These are phyloP conservation scores for Trichogramma pretiosum DNA, from an alignment of 1,140 invertebrate genomes.

Conservation along the genomic window DNA sequence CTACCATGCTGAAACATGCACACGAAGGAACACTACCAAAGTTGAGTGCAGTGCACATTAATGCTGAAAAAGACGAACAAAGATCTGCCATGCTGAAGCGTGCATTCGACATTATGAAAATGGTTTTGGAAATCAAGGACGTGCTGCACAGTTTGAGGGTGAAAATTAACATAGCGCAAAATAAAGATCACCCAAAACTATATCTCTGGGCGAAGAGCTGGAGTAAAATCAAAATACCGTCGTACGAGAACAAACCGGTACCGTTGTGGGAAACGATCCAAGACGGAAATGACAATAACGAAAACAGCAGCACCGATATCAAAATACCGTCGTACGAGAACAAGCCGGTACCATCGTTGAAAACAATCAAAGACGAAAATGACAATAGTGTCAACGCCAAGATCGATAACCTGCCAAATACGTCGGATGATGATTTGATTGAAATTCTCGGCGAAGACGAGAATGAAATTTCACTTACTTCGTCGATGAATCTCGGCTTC, in stretches of 20 bases:
- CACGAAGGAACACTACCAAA: constrained; percentile 70
- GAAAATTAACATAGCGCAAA: constrained; percentile 68
- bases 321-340: constrained; percentile 21
- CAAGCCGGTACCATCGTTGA: constrained; percentile 31
- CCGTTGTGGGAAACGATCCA: constrained; percentile 31
- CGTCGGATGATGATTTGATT: constrained; percentile 38
- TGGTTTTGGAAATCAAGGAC: constrained; percentile 56
- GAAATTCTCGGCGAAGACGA: constrained; percentile 41
- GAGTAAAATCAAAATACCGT: constrained; percentile 49
- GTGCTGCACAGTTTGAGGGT: constrained; percentile 62
- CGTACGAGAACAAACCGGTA: constrained; percentile 31
- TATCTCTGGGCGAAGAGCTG: constrained; percentile 80
- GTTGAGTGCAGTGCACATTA: constrained; percentile 13
- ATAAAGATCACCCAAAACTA: constrained; percentile 72
- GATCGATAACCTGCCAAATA: constrained; percentile 26
- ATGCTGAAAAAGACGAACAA: constrained; percentile 28
- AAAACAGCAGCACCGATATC: neutral
- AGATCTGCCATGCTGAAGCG: constrained; percentile 51
- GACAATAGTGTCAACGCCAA: neutral
- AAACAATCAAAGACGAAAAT: constrained; percentile 24
- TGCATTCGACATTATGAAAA: constrained; percentile 63
- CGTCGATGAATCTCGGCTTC: neutral
- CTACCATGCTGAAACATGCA: constrained; percentile 76
- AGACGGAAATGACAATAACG: constrained; percentile 9
- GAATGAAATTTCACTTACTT: constrained; percentile 19